Percentiles rank a stretch among this genome's conserved stretches.
These are phyloP conservation scores for Prionailurus viverrinus DNA, from an alignment of 2,113 vertebrate species.

Conservation along the genomic window DNA sequence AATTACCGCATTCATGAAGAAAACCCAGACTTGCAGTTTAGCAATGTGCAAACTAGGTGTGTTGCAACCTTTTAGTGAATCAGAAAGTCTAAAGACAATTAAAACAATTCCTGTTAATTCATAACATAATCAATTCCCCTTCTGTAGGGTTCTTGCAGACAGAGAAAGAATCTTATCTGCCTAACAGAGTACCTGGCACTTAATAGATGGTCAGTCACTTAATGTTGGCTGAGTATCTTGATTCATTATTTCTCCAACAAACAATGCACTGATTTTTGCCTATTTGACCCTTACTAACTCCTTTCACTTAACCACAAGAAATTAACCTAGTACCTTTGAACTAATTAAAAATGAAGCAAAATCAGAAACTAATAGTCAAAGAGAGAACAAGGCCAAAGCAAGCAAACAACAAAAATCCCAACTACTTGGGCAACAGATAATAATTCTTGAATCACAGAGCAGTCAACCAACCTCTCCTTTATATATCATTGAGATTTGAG, in stretches of 20 bases:
- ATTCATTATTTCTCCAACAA: background rate
- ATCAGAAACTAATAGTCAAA: conserved; percentile 46
- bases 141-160: background rate
- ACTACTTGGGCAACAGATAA: background rate
- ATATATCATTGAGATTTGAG: background rate
- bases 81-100: conserved; percentile 16
- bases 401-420: background rate
- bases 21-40: conserved; percentile 24
- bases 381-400: background rate
- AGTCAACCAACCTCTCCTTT: background rate
- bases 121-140: background rate
- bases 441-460: conserved; percentile 41
- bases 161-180: background rate
- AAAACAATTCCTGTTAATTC: conserved; percentile 1
- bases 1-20: conserved; percentile 31
- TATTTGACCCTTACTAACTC: background rate
- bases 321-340: background rate
- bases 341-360: conserved; percentile 65
- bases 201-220: background rate
- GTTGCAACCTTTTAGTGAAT: background rate
- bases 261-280: background rate
- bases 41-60: background rate
- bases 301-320: conserved; percentile 1
- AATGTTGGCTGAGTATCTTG: background rate
- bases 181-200: background rate